Evolutionary conservation across 2,797 vertebrate genomes (phyloP).

Genomic region (Acridotheres tristis): DNA sequence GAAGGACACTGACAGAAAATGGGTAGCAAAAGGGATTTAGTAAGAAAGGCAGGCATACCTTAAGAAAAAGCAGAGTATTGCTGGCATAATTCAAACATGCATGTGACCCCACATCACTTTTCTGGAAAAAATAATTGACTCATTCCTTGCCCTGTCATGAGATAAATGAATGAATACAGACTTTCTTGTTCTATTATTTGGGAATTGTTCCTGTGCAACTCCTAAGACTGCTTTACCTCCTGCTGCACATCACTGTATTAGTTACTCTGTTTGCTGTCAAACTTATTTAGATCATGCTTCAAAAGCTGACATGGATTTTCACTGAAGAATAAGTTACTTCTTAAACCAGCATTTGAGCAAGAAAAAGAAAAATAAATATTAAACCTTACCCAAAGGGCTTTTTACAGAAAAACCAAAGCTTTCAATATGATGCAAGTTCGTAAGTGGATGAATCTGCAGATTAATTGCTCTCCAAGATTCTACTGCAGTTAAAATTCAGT

Average conservation of each 20-base stretch:
- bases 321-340: neutral
- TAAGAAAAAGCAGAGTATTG: neutral
- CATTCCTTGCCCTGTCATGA: neutral
- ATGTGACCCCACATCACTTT: neutral
- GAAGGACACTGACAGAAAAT: neutral
- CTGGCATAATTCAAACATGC: neutral
- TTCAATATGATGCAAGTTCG: neutral
- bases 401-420: neutral
- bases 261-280: neutral
- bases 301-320: neutral
- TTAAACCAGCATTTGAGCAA: neutral
- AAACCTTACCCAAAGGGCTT: neutral
- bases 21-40: neutral
- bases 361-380: neutral
- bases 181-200: neutral
- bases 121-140: neutral
- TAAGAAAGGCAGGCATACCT: accelerated
- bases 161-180: neutral
- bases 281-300: neutral
- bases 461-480: neutral
- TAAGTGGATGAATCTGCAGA: neutral
- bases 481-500: neutral
- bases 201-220: neutral
- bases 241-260: neutral
- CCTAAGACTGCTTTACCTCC: neutral